Percentiles rank a stretch among this genome's conserved stretches.
These are phyloP conservation scores for Ameiurus melas DNA, from an alignment of 2,113 vertebrate genomes.

Conservation along the genomic window DNA sequence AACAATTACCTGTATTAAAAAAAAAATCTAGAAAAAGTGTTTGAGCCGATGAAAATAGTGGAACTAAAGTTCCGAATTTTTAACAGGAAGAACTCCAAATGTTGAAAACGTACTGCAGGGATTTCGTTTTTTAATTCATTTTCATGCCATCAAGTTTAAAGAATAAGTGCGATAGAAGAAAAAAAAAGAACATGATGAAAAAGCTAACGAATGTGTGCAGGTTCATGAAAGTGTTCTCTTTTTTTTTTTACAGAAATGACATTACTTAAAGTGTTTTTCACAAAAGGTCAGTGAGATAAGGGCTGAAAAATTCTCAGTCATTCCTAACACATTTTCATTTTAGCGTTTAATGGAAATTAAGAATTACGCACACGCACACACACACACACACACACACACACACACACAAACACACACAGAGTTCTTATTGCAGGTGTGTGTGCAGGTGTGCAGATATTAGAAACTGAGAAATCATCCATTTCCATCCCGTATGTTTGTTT, in stretches of 20 bases:
- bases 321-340: not conserved
- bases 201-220: not conserved
- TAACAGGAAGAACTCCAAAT: not conserved
- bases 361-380: not conserved
- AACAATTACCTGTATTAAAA: not conserved
- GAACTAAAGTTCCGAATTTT: not conserved
- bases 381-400: not conserved
- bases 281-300: not conserved
- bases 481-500: not conserved
- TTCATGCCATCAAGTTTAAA: not conserved
- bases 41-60: not conserved
- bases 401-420: not conserved
- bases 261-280: not conserved
- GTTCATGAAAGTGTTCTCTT: not conserved
- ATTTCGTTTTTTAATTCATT: not conserved
- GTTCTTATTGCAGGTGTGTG: not conserved
- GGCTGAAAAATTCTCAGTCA: not conserved
- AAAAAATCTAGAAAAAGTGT: not conserved
- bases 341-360: not conserved
- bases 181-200: not conserved
- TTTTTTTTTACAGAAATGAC: not conserved
- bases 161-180: not conserved
- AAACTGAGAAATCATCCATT: not conserved
- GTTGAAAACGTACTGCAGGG: not conserved
- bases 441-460: not conserved